phyloP scores from a whole-genome alignment of 2,888 invertebrate genomes.

The Incurvaria masculella region DNA sequence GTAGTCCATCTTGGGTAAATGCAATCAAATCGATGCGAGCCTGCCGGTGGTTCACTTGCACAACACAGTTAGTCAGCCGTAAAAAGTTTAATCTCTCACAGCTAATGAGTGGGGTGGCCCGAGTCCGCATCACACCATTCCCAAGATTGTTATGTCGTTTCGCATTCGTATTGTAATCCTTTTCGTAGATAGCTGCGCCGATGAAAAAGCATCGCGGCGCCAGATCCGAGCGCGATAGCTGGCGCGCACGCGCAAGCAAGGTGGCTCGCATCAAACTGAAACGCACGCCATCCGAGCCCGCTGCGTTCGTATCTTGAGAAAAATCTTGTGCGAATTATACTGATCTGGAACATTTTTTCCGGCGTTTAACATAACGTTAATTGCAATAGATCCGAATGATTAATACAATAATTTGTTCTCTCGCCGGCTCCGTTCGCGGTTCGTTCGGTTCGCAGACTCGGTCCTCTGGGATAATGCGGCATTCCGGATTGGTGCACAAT shows the following conservation, averaged over 20 bases:
- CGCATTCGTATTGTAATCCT: slow-evolving; percentile 22
- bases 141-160: slow-evolving; percentile 5
- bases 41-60: neutral
- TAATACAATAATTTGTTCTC: slow-evolving; percentile 32
- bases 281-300: too few species aligned
- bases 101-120: slow-evolving; percentile 6
- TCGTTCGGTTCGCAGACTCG: too few species aligned
- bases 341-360: slow-evolving; percentile 28
- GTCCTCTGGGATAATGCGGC: too few species aligned
- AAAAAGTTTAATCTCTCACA: neutral
- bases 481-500: too few species aligned
- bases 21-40: too few species aligned
- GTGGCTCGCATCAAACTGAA: neutral
- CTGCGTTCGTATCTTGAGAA: slow-evolving; percentile 29
- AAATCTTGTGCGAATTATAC: slow-evolving; percentile 31
- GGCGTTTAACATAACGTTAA: slow-evolving; percentile 29
- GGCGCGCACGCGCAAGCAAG: neutral
- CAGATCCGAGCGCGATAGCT: slow-evolving; percentile 28
- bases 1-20: too few species aligned
- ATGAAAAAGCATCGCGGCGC: slow-evolving; percentile 32
- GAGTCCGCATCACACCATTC: slow-evolving; percentile 20
- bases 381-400: slow-evolving; percentile 30
- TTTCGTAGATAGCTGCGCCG: slow-evolving; percentile 24
- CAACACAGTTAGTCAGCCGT: neutral
- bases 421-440: slow-evolving; percentile 14